phyloP scores from a whole-genome alignment of 2,888 invertebrate genomes.

The Cetonia aurata region DNA sequence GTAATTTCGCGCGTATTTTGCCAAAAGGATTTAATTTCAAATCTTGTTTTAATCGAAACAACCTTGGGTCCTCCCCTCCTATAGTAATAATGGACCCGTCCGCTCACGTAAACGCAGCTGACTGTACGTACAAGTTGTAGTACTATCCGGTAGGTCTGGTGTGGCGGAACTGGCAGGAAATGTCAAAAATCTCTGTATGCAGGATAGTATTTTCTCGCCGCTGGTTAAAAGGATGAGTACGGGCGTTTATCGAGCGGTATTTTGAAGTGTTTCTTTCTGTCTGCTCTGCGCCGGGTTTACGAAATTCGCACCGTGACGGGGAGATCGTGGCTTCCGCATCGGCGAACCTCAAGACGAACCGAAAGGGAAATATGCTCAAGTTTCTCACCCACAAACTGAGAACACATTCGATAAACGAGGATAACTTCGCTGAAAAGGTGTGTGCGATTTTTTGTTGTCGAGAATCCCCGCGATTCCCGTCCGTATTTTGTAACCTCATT shows the following conservation, averaged over 20 bases:
- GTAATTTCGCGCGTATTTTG: neutral
- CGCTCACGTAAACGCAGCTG: conserved; percentile 68
- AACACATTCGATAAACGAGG: conserved; percentile 88
- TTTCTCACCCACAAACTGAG: conserved; percentile 88
- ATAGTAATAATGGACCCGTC: conserved; percentile 65
- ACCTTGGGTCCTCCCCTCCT: conserved; percentile 54
- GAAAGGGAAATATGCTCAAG: conserved; percentile 83
- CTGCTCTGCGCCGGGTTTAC: neutral
- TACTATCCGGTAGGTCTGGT: conserved; percentile 60
- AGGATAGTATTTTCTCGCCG: conserved; percentile 45
- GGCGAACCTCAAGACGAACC: conserved; percentile 61
- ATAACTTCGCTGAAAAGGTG: conserved; percentile 82
- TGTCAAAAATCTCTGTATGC: conserved; percentile 55
- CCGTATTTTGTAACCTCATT: conserved; percentile 62
- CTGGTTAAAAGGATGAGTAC: conserved; percentile 52
- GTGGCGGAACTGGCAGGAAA: conserved; percentile 48
- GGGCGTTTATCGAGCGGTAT: conserved; percentile 47
- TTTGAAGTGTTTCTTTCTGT: conserved; percentile 36
- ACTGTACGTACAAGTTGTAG: conserved; percentile 68
- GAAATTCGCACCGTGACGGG: conserved; percentile 5
- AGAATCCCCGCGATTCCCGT: conserved; percentile 37
- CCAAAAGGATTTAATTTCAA: neutral
- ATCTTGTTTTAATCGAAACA: conserved; percentile 34
- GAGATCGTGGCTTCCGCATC: conserved; percentile 65
- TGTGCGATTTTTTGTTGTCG: conserved; percentile 61